Evolutionary conservation across 2,888 invertebrate species (phyloP), one percentile per base, ranked within the genome.

Genomic region (Reticulitermes lucifugus): DNA sequence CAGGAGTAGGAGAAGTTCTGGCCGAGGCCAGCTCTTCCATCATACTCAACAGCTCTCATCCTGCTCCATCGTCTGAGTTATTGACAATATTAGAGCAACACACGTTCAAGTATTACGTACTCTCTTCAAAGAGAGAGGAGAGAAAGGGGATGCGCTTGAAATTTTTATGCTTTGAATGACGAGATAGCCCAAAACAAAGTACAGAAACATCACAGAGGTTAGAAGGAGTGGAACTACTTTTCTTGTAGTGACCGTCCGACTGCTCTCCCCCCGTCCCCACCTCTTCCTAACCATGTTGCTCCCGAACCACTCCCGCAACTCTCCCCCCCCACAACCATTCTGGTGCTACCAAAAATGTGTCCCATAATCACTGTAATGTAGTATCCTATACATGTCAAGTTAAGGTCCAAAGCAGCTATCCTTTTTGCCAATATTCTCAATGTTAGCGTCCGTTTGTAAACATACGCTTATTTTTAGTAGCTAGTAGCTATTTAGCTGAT

Each of bases 291-390:
- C 46, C 43, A 10, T n/a, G 29, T 43, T 25, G 73, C 21, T 71
- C n/a, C 77, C 65, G 51, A 18, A 81, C 25, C 29, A 70, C 35
- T 35, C 71, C 25, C 83, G n/a, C 79, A 65, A 35, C 41, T 12
- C 71, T 25, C 83, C 83, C 35, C 35, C 35, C 35, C 35, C 35
- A 2, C 35, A 35, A 35, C 35, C 3, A 35, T 83, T 29, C 10
- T 6, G 83, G 83, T 75, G 83, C 71, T 79, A 84, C 70, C 79
- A 84, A 84, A 84, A 79, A 79, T 84, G 79, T 84, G 84, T 51
- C 79, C 84, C 79, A 84, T 84, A 84, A 84, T 79, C 79, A 79
- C 79, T 79, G 79, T 35, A 79, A 79, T 65, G 21, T 55, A 65
- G n/a, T 79, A 22, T 60, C 29, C 55, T n/a, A n/a, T 79, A 55